phyloP scores from a whole-genome alignment of 2,113 vertebrate species.

The Petaurus breviceps region DNA sequence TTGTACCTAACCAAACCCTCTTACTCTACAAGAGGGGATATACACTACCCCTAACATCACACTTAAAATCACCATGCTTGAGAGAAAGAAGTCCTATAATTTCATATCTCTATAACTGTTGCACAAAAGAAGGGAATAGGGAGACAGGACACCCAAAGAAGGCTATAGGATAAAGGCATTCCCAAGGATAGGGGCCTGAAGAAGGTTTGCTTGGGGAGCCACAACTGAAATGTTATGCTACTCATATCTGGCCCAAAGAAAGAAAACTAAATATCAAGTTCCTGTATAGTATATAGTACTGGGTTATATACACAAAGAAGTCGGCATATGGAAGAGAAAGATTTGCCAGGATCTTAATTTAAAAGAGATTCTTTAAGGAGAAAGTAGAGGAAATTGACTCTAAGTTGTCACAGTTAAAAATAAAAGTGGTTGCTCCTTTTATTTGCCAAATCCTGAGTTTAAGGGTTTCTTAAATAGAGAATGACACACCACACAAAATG shows the following conservation, averaged over 20 bases:
- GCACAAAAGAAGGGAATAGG: neutral
- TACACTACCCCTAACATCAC: neutral
- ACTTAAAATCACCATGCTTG: neutral
- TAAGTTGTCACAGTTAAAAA: conserved; percentile 36
- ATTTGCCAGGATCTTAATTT: neutral
- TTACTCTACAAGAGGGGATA: neutral
- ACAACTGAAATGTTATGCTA: neutral
- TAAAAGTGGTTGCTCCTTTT: conserved; percentile 1
- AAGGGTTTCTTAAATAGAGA: conserved; percentile 36
- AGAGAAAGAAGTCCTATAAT: neutral
- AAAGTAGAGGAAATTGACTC: conserved; percentile 12
- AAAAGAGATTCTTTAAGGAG: neutral
- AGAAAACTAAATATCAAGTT: neutral
- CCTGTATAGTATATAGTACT: neutral
- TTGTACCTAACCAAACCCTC: neutral
- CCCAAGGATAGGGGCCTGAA: neutral
- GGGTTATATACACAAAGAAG: neutral
- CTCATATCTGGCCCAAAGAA: neutral
- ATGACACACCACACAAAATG: conserved; percentile 20
- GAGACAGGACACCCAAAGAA: neutral
- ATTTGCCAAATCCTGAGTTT: conserved; percentile 26
- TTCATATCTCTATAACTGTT: neutral
- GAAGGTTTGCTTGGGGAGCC: neutral
- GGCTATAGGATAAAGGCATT: neutral
- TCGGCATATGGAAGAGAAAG: neutral